Conservation (phyloP, 2,888 invertebrate species). For the Drosophila acutilabella region DNA sequence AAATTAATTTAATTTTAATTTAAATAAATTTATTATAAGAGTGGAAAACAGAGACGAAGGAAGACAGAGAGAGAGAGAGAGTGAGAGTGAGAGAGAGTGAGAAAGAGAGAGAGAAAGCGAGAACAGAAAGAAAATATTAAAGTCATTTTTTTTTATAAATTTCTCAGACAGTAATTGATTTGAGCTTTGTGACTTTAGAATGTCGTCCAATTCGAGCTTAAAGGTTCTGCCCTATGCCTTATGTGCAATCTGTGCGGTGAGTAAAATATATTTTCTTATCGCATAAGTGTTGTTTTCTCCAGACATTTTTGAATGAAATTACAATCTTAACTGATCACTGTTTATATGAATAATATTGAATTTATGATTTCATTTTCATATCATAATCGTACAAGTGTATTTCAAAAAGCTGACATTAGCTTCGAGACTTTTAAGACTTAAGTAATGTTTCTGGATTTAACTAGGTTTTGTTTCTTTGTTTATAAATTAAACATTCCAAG, state of each 20-base stretch:
- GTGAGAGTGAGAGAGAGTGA: neutral
- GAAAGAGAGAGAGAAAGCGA: neutral
- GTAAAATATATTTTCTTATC: conserved; percentile 31
- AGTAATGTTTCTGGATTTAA: too few relatives aligned
- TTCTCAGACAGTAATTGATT: conserved; percentile 1
- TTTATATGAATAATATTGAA: too few relatives aligned
- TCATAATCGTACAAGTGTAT: too few relatives aligned
- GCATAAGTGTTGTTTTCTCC: conserved; percentile 13
- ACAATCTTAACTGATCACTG: too few relatives aligned
- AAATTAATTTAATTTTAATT: too few relatives aligned
- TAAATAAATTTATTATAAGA: neutral
- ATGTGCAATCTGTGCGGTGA: conserved; percentile 76
- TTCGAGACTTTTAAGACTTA: too few relatives aligned
- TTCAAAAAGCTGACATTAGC: too few relatives aligned
- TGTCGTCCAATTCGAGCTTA: conserved; percentile 74
- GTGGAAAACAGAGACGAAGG: too few relatives aligned
- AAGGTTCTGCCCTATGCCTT: conserved; percentile 72
- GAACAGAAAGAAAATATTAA: conserved; percentile 9
- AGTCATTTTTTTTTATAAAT: neutral
- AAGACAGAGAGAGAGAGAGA: neutral
- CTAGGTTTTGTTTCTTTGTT: too few relatives aligned
- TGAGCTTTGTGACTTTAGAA: conserved; percentile 29
- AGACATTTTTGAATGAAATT: too few relatives aligned
- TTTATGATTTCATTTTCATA: too few relatives aligned
- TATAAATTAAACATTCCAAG: too few relatives aligned